These are phyloP conservation scores for Pseudomyrmex cubaensis DNA, from an alignment of 1,140 invertebrate species.

Conservation along the genomic window DNA sequence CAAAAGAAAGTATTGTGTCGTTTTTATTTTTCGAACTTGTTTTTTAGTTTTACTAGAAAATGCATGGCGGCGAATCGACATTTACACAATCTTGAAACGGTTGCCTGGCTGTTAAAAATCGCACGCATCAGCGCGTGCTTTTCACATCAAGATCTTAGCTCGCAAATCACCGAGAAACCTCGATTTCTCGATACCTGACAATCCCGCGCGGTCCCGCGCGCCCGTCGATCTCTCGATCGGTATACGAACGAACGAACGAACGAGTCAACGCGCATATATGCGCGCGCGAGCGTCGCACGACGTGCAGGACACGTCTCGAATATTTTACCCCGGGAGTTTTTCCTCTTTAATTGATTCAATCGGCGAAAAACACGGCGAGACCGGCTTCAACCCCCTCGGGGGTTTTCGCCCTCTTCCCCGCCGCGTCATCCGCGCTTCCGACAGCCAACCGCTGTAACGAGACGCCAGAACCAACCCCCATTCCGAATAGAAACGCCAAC, in stretches of 20 bases:
- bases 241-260: conserved; percentile 55
- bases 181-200: conserved; percentile 56
- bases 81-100: not conserved
- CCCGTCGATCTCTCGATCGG: conserved; percentile 61
- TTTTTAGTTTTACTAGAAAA: not conserved
- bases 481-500: conserved; percentile 73
- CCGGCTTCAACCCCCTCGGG: conserved; percentile 70
- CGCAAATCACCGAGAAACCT: conserved; percentile 35
- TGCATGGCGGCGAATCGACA: not conserved
- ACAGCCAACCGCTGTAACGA: conserved; percentile 75
- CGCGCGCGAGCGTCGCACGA: conserved; percentile 58
- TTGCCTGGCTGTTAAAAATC: conserved; percentile 2
- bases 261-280: conserved; percentile 57
- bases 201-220: conserved; percentile 41
- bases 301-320: conserved; percentile 74
- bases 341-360: conserved; percentile 77
- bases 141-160: conserved; percentile 27
- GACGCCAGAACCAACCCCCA: conserved; percentile 71
- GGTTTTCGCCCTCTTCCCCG: conserved; percentile 64
- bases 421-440: conserved; percentile 71
- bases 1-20: not conserved
- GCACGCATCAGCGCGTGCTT: conserved; percentile 26
- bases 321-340: conserved; percentile 75
- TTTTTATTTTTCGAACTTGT: not conserved
- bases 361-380: conserved; percentile 75